Conservation (phyloP, 53 echinoderm and acorn worm species). For the Hippasteria phrygiana region DNA sequence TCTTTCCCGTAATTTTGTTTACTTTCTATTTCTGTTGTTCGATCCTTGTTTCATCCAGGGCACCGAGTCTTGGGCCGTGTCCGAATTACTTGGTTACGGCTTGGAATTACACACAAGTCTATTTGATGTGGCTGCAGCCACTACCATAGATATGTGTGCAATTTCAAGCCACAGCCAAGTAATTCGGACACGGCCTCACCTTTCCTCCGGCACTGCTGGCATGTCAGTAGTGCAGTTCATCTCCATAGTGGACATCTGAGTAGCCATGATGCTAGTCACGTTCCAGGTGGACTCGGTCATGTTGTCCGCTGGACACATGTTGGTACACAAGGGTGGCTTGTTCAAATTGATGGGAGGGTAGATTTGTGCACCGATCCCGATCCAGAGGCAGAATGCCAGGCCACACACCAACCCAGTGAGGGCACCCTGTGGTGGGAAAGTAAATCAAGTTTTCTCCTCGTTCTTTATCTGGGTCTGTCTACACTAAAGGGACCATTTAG, state of each 20-base stretch:
- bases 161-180: too few relatives aligned
- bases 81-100: too few relatives aligned
- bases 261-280: neutral
- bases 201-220: neutral
- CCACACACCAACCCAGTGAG: slow-evolving; percentile 70
- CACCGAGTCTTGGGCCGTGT: too few relatives aligned
- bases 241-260: neutral
- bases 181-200: too few relatives aligned
- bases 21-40: too few relatives aligned
- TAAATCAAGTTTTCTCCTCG: neutral
- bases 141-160: too few relatives aligned
- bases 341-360: slow-evolving; percentile 59
- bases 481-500: too few relatives aligned
- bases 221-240: neutral
- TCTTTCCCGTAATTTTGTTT: too few relatives aligned
- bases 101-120: too few relatives aligned
- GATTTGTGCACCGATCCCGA: slow-evolving; percentile 87
- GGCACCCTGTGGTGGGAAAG: slow-evolving; percentile 69
- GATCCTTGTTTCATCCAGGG: too few relatives aligned
- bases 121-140: too few relatives aligned
- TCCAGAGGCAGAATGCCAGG: slow-evolving; percentile 76
- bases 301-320: slow-evolving; percentile 5
- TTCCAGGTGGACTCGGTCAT: neutral
- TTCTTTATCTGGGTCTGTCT: too few relatives aligned
- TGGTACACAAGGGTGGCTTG: slow-evolving; percentile 69